Conservation (phyloP, 2,797 vertebrate genomes). For the Mus caroli region DNA sequence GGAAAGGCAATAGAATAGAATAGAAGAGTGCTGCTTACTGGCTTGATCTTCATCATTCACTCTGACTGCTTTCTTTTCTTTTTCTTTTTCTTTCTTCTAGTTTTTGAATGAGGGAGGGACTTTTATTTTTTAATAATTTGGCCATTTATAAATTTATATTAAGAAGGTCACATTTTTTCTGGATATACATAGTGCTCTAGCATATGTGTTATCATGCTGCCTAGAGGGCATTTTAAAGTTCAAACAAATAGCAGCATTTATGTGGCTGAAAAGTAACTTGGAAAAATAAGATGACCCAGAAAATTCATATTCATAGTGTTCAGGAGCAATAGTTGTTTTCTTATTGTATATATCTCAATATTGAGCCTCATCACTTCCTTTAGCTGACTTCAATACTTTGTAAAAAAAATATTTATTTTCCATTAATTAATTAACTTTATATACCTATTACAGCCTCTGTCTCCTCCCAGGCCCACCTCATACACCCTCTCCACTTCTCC, state of each 20-base stretch:
- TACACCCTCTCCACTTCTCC: too few relatives aligned
- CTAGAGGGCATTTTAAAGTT: slow-evolving; percentile 61
- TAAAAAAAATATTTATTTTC: background rate
- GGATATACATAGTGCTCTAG: slow-evolving; percentile 21
- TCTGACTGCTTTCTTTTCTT: background rate
- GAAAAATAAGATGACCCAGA: slow-evolving; percentile 47
- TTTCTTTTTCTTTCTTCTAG: too few relatives aligned
- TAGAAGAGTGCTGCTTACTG: background rate
- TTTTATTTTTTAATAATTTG: slow-evolving; percentile 55
- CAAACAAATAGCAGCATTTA: slow-evolving; percentile 34
- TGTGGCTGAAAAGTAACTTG: slow-evolving; percentile 57
- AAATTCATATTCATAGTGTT: slow-evolving; percentile 42
- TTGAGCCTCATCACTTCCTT: slow-evolving; percentile 11
- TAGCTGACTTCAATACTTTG: background rate
- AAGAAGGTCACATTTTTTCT: slow-evolving; percentile 40
- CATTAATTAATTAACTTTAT: too few relatives aligned
- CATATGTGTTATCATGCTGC: slow-evolving; percentile 56
- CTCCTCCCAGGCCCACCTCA: too few relatives aligned
- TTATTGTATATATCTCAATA: slow-evolving; percentile 40
- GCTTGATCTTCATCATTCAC: background rate
- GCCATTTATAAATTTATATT: slow-evolving; percentile 57
- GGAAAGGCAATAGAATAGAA: too few relatives aligned
- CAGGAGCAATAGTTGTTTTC: background rate
- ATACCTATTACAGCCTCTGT: too few relatives aligned
- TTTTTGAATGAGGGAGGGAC: background rate